Evolutionary conservation across 2,797 vertebrate species (phyloP).

Genomic region (Avahi laniger): DNA sequence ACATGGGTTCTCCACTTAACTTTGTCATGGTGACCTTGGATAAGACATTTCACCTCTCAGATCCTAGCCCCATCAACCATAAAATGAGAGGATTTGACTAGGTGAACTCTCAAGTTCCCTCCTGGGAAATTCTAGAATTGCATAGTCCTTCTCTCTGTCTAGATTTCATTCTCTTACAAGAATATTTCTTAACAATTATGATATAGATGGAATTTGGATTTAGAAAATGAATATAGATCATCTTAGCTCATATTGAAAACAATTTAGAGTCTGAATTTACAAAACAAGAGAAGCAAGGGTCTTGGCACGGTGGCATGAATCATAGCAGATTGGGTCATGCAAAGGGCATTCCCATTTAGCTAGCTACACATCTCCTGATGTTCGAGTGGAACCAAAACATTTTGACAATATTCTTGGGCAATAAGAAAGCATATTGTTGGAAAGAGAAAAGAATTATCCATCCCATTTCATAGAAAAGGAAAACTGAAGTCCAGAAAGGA

Average conservation of each 20-base stretch:
- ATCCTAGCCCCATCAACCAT: not conserved
- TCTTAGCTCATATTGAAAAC: not conserved
- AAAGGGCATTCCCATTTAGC: not conserved
- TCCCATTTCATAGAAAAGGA: not conserved
- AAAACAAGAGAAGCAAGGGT: not conserved
- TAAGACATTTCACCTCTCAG: not conserved
- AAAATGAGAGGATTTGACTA: not conserved
- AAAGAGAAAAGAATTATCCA: not conserved
- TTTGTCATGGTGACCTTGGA: not conserved
- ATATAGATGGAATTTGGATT: constrained; percentile 24
- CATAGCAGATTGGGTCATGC: not conserved
- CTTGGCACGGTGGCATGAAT: not conserved
- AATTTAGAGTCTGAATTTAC: constrained; percentile 4
- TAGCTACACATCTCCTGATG: not conserved
- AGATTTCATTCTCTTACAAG: constrained; percentile 1
- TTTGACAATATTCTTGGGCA: constrained; percentile 13
- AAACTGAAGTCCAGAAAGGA: constrained; percentile 8
- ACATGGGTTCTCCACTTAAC: not conserved
- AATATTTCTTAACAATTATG: constrained; percentile 13
- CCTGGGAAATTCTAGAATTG: constrained; percentile 25
- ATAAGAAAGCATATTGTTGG: not conserved
- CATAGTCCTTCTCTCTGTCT: not conserved
- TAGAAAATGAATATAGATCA: not conserved
- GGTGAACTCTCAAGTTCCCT: not conserved
- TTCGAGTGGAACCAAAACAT: not conserved